These are phyloP conservation scores for Falco columbarius DNA, from an alignment of 2,797 vertebrate species.

Conservation along the genomic window DNA sequence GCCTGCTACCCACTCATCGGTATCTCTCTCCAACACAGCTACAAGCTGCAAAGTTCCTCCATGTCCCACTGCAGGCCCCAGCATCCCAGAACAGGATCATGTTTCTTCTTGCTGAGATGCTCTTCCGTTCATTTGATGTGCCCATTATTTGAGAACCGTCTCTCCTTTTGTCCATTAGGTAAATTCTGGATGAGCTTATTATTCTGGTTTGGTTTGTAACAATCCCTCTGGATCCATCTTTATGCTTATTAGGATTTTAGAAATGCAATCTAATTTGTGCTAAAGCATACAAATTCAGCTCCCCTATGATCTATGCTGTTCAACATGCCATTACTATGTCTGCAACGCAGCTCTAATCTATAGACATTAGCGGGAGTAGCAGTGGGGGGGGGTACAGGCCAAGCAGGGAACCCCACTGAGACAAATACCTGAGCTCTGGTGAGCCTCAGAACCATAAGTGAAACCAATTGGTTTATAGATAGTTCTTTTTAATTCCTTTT, in stretches of 20 bases:
- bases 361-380: not conserved
- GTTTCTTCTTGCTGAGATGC: constrained; percentile 8
- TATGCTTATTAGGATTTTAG: constrained; percentile 52
- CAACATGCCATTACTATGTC: not conserved
- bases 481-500: not conserved
- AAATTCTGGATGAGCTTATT: constrained; percentile 51
- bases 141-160: constrained; percentile 31
- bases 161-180: constrained; percentile 51
- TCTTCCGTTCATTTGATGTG: constrained; percentile 25
- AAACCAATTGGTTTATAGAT: not conserved
- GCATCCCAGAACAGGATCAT: not conserved
- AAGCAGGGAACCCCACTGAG: not conserved
- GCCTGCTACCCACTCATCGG: not conserved
- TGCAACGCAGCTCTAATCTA: not conserved
- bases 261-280: constrained; percentile 51
- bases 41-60: not conserved
- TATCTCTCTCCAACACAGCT: not conserved
- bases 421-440: not conserved
- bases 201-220: constrained; percentile 41
- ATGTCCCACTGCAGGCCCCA: not conserved
- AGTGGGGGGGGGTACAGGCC: not conserved
- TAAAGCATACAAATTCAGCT: constrained; percentile 37
- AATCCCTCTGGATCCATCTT: constrained; percentile 50
- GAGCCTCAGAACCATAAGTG: not conserved
- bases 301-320: not conserved